Evolutionary conservation across 1,140 invertebrate species (phyloP), one percentile per base, ranked within the genome.

Genomic region (Cheumatopsyche charites): DNA sequence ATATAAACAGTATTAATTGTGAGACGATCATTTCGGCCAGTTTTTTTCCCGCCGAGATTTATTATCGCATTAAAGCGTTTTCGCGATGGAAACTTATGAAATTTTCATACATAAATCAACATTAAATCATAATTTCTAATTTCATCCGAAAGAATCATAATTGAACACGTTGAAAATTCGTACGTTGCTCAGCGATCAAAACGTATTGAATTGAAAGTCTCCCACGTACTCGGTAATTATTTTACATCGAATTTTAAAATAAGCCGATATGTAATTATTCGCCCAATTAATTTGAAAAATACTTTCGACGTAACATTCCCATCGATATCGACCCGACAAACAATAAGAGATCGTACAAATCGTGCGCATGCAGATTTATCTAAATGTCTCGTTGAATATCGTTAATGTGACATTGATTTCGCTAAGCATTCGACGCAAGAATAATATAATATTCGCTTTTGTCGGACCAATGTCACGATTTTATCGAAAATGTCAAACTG

Each of bases 181-280:
- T 7, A 47, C 13, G 13, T 47, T 47, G 43, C 43, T 47, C 43
- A 47, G 13, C 13, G 11, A n/a, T 15, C 13, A 12, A 47, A 2
- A 7, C 43, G 15, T 47, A 47, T 47, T 47, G 11, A 15, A 47
- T 13, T 47, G 29, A 36, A 36, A 36, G 29, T 36, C 13, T 47
- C 43, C 43, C 43, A 47, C 43, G 15, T 13, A 47, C 15, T 3
- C 13, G 4, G 15, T 47, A n/a, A 47, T 47, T 47, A 47, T 47
- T 47, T 47, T 47, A 47, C 43, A 47, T 47, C 11, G 43, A 47
- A 47, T 47, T 3, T 15, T 47, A 47, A n/a, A 47, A 47, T 13
- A 47, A 47, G 13, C 43, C 43, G 43, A 47, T 47, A 4, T 47
- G 13, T 47, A 47, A 47, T 47, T 47, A 47, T 47, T 47, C 15